Evolutionary conservation across 2,888 invertebrate genomes (phyloP), one percentile per base, ranked within the genome.

Genomic region (Tenthredo scrophulariae): DNA sequence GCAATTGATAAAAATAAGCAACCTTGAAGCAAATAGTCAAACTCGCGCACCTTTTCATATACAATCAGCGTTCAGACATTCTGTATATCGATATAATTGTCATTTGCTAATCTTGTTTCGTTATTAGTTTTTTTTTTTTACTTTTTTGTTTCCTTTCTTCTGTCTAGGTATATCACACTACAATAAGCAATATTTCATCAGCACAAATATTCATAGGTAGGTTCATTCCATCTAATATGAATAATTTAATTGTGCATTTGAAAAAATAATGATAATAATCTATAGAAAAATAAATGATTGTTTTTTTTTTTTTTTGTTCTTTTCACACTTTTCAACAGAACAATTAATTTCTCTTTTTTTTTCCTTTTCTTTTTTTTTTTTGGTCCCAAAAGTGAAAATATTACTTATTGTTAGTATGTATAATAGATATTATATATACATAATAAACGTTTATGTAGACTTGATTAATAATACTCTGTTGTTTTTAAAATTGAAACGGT

Each of bases 361-460:
- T 2, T 13, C 15, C 1, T n/a, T n/a, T 72, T 6, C 18, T 43
- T 72, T 15, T 72, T 7, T 7, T 40, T 74, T 9, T 43, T 74
- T 74, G 67, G 67, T 67, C 67, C 67, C 67, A 33, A 67, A 10
- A 33, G 67, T 67, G 18, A 33, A 74, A 43, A 74, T 74, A 74
- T 74, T 74, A 43, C 74, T 74, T 43, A 22, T 74, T 74, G 74
- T 74, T 26, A 15, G 13, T 33, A 62, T 33, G 4, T 67, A 33
- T 67, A n/a, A n/a, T 72, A 18, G 33, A 26, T 67, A 43, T 43
- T 13, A 10, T 67, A 62, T 15, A 10, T 67, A 29, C 18, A 13
- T 33, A 70, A 37, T 37, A n/a, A 37, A 33, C 29, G 26, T 33
- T 67, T 37, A 37, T 70, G 18, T 70, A 70, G 37, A 37, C 33